A percentile compares a stretch with the other conserved stretches of the same genome.
These are phyloP conservation scores for Heterodera schachtii DNA, from an alignment of 1,140 invertebrate species.

Conservation along the genomic window DNA sequence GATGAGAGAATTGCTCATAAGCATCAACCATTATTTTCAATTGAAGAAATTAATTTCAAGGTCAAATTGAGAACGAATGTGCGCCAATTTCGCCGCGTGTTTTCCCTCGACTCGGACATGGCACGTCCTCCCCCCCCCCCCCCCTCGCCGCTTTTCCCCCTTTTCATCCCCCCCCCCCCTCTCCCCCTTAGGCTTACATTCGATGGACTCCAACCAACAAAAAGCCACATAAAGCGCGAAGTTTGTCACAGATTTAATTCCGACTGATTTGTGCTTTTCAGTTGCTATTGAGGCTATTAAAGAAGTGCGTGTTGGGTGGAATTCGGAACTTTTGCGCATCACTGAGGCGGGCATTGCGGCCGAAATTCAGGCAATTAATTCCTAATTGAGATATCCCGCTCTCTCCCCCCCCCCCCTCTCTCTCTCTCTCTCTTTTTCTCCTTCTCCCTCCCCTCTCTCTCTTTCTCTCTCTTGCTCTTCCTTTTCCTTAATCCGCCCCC, in stretches of 20 bases:
- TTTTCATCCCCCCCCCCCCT: not conserved
- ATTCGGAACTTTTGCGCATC: conserved; percentile 71
- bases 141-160: too few relatives aligned
- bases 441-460: too few relatives aligned
- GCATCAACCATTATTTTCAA: too few relatives aligned
- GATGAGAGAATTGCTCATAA: too few relatives aligned
- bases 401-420: too few relatives aligned
- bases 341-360: conserved; percentile 68
- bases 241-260: conserved; percentile 65
- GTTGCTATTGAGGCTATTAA: conserved; percentile 71
- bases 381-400: too few relatives aligned
- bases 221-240: conserved; percentile 73
- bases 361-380: conserved; percentile 63
- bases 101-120: conserved; percentile 71
- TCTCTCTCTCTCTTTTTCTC: conserved; percentile 41
- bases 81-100: conserved; percentile 72
- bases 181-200: conserved; percentile 66
- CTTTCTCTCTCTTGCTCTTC: too few relatives aligned
- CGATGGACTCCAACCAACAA: conserved; percentile 74
- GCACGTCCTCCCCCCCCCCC: too few relatives aligned
- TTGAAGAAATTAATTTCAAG: too few relatives aligned
- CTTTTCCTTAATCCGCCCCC: not conserved
- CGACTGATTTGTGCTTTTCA: conserved; percentile 61
- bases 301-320: conserved; percentile 72
- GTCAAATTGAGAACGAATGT: conserved; percentile 73